Evolutionary conservation across 2,113 vertebrate genomes (phyloP).

Genomic region (Phycodurus eques): DNA sequence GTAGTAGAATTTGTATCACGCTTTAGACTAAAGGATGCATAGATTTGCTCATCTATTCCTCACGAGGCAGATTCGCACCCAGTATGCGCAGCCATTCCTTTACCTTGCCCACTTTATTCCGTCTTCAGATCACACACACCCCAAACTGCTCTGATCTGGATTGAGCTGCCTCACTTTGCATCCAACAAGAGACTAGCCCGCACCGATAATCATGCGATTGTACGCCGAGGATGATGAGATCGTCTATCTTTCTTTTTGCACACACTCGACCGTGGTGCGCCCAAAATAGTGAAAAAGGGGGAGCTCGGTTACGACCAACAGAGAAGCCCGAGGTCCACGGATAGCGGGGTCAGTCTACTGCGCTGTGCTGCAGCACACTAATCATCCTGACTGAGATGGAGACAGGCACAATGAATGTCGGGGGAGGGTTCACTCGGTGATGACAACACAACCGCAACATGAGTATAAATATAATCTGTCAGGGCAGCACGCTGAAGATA

Average conservation of each 20-base stretch:
- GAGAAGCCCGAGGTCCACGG: conserved; percentile 9
- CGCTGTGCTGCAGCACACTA: conserved; percentile 55
- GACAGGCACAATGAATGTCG: conserved; percentile 15
- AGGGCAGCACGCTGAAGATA: neutral
- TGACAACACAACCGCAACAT: conserved; percentile 23
- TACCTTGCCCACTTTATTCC: conserved; percentile 10
- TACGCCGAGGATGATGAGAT: conserved; percentile 20
- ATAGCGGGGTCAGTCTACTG: conserved; percentile 13
- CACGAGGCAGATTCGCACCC: neutral
- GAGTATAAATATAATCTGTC: neutral
- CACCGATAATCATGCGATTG: conserved; percentile 28
- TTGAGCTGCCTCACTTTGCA: conserved; percentile 63
- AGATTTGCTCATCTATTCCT: neutral
- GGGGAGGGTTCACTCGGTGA: conserved; percentile 35
- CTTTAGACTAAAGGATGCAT: neutral
- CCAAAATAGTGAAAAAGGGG: neutral
- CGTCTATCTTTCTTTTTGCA: conserved; percentile 6
- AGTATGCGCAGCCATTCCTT: neutral
- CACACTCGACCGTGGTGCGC: neutral
- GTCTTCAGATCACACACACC: conserved; percentile 32
- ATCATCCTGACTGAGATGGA: conserved; percentile 46
- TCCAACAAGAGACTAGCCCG: conserved; percentile 34
- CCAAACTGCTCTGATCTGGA: conserved; percentile 71
- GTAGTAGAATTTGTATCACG: neutral
- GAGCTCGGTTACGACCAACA: conserved; percentile 6